Evolutionary conservation across 2,113 vertebrate species (phyloP).

Genomic region (Picathartes gymnocephalus): DNA sequence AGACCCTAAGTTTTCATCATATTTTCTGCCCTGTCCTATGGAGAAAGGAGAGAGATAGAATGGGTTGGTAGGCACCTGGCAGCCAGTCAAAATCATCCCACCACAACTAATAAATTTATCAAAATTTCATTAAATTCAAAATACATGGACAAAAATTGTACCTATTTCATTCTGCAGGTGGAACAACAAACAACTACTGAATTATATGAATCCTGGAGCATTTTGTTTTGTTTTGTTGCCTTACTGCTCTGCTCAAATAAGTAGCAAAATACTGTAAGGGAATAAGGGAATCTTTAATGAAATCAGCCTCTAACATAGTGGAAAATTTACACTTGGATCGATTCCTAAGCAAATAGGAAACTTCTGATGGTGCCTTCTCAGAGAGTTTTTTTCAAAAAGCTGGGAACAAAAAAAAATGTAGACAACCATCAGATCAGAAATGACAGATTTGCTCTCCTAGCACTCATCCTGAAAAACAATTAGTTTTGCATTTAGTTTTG

Average conservation of each 20-base stretch:
- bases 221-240: not conserved
- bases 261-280: not conserved
- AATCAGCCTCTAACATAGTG: not conserved
- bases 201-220: not conserved
- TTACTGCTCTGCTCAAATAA: not conserved
- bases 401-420: not conserved
- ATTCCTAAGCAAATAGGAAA: slow-evolving; percentile 46
- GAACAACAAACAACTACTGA: not conserved
- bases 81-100: not conserved
- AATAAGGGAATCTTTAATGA: not conserved
- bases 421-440: not conserved
- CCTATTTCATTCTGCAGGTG: not conserved
- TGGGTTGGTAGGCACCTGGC: fast-evolving
- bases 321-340: not conserved
- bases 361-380: not conserved
- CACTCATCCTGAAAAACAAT: not conserved
- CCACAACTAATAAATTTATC: not conserved
- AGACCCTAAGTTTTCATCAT: not conserved
- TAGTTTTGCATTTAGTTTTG: not conserved
- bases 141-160: not conserved
- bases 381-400: not conserved
- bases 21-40: not conserved
- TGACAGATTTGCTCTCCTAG: not conserved
- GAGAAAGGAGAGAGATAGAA: not conserved
- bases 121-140: not conserved